A percentile compares a stretch with the other conserved stretches of the same genome.
These are phyloP conservation scores for Lasioglossum baleicum DNA, from an alignment of 1,140 invertebrate species.

Conservation along the genomic window DNA sequence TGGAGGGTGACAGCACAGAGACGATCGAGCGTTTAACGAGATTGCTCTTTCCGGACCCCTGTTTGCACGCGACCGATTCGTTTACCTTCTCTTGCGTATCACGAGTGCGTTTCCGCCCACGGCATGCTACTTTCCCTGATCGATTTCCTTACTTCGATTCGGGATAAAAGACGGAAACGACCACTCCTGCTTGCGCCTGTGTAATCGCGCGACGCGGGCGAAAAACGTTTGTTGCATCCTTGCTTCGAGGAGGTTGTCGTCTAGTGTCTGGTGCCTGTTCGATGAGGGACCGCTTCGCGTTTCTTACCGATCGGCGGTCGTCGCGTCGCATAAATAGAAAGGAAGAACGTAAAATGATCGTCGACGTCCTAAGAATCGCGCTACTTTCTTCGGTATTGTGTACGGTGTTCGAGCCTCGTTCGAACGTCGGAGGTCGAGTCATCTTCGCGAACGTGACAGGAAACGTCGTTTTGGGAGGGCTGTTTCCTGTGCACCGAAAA, in stretches of 20 bases:
- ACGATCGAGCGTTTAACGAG: constrained; percentile 22
- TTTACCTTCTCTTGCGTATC: constrained; percentile 25
- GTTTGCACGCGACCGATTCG: constrained; percentile 23
- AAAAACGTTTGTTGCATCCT: too few species aligned
- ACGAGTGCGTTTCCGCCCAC: neutral
- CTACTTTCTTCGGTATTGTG: neutral
- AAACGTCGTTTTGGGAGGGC: constrained; percentile 80
- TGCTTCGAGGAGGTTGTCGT: too few species aligned
- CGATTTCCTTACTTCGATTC: neutral
- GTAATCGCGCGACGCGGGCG: too few species aligned
- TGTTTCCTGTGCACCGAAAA: constrained; percentile 82
- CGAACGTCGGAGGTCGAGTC: constrained; percentile 18
- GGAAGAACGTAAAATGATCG: neutral
- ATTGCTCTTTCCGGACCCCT: constrained; percentile 23
- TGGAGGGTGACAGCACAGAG: neutral
- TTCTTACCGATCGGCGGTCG: too few species aligned
- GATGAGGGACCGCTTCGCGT: too few species aligned
- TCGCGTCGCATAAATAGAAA: too few species aligned
- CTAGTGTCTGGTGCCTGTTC: too few species aligned
- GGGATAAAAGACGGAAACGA: neutral
- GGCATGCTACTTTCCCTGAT: neutral
- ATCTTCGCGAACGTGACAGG: constrained; percentile 76
- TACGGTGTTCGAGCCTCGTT: too few species aligned
- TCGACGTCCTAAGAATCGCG: neutral
- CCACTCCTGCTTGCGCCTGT: constrained; percentile 12